Evolutionary conservation across 2,113 vertebrate genomes (phyloP), one percentile per base, ranked within the genome.

Genomic region (Acrocephalus arundinaceus): DNA sequence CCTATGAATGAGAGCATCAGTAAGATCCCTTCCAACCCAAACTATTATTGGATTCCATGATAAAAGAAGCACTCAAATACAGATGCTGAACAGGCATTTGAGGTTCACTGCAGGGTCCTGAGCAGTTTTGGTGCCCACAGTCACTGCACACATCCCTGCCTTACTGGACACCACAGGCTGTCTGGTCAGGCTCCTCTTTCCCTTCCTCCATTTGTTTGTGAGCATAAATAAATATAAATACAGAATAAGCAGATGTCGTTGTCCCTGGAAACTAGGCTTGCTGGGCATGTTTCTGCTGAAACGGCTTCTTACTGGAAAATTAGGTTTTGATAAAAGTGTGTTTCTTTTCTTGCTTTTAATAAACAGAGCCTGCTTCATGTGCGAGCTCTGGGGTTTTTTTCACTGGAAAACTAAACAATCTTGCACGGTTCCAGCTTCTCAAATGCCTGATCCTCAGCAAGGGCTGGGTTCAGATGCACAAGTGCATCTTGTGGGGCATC

Each of bases 261-360:
- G 87, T 93, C 77, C 70, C 81, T 95, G 81, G 86, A 94, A 95
- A 95, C 87, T 21, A 81, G 31, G 61, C 48, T 78, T 65, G 83
- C 61, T 87, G 87, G 37, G 30, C 85, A 74, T 45, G 45, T 82
- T 91, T 91, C 93, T 95, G 76, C 81, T 93, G 93, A 93, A 94
- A 93, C 0, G 3, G 81, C 80, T 94, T 91, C 77, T 54, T 72
- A 57, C 15, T 72, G 74, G 81, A 96, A 95, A 95, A 96, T 92
- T 70, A 76, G 77, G 66, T 94, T 96, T 93, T 95, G 94, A 97
- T 96, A 93, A 70, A 96, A 96, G 31, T 18, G 23, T 66, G 51
- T 83, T 80, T 83, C 71, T 94, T 70, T 70, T 73, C 90, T 94
- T 43, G 37, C 59, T 90, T 93, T 94, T 86, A 93, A 77, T 86